A percentile compares a stretch with the other conserved stretches of the same genome.
Evolutionary conservation across 2,888 invertebrate species (phyloP).

Genomic region (Gasteruption jaculator): DNA sequence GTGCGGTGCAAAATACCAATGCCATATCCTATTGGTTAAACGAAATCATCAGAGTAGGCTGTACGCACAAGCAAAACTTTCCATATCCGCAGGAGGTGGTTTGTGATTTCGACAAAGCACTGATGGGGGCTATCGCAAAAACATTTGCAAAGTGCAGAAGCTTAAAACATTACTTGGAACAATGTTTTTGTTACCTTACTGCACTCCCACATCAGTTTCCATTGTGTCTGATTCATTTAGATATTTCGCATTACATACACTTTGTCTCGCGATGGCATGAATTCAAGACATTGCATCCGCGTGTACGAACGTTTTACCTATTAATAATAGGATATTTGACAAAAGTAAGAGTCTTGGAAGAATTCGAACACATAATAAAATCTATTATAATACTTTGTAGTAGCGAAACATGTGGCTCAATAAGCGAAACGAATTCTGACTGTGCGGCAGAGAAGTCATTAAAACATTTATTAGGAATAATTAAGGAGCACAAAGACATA

Average conservation of each 20-base stretch:
- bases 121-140: slow-evolving; percentile 18
- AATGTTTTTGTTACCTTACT: neutral
- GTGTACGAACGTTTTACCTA: slow-evolving; percentile 1
- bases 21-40: slow-evolving; percentile 17
- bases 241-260: slow-evolving; percentile 15
- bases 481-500: neutral
- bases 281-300: neutral
- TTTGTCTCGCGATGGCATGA: slow-evolving; percentile 15
- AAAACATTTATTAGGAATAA: neutral
- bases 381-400: neutral
- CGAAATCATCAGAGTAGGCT: slow-evolving; percentile 19
- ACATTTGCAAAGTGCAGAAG: slow-evolving; percentile 15
- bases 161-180: slow-evolving; percentile 1
- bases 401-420: neutral
- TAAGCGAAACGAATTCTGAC: neutral
- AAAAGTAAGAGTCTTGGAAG: neutral
- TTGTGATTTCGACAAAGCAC: slow-evolving; percentile 20
- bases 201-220: neutral
- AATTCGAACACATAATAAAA: neutral
- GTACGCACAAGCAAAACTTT: slow-evolving; percentile 14
- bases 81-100: slow-evolving; percentile 19
- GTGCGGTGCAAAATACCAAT: slow-evolving; percentile 19
- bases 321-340: neutral
- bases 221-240: slow-evolving; percentile 22
- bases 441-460: neutral